A percentile compares a stretch with the other conserved stretches of the same genome.
These are phyloP conservation scores for Nomada ruficornis DNA, from an alignment of 2,888 invertebrate genomes.

Conservation along the genomic window DNA sequence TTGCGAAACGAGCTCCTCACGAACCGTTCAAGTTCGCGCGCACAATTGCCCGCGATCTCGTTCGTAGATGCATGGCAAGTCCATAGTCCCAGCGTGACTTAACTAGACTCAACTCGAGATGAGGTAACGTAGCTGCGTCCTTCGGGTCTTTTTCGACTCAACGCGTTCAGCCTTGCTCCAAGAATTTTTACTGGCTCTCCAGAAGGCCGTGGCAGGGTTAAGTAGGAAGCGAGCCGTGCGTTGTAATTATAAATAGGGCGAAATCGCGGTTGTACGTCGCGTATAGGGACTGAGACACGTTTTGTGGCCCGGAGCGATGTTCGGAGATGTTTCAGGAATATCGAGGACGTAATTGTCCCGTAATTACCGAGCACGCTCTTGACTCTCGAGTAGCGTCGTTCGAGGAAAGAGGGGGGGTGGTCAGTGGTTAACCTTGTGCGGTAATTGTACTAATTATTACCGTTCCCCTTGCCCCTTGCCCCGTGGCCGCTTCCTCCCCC, in stretches of 20 bases:
- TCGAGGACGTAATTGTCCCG: constrained; percentile 83
- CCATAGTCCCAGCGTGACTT: background rate
- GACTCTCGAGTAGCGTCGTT: constrained; percentile 77
- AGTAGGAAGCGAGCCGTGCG: constrained; percentile 62
- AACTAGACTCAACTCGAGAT: constrained; percentile 10
- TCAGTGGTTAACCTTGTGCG: constrained; percentile 82
- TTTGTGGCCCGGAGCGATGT: constrained; percentile 70
- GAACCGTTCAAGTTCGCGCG: background rate
- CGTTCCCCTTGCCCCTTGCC: constrained; percentile 66
- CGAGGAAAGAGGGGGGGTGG: constrained; percentile 67
- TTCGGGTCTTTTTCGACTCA: background rate
- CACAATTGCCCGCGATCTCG: background rate
- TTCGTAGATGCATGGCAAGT: background rate
- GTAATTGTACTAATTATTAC: constrained; percentile 84
- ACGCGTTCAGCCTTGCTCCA: too few relatives aligned
- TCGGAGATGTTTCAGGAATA: constrained; percentile 81
- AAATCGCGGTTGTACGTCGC: constrained; percentile 13
- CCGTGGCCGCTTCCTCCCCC: constrained; percentile 63
- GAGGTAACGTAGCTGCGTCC: background rate
- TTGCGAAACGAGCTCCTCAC: constrained; percentile 3
- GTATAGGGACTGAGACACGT: constrained; percentile 64
- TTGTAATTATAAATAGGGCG: constrained; percentile 75
- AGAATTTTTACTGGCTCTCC: too few relatives aligned
- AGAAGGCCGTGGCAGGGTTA: constrained; percentile 23
- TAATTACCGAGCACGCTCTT: constrained; percentile 82